These are phyloP conservation scores for Ophraella communa DNA, from an alignment of 2,888 invertebrate genomes.

Conservation along the genomic window DNA sequence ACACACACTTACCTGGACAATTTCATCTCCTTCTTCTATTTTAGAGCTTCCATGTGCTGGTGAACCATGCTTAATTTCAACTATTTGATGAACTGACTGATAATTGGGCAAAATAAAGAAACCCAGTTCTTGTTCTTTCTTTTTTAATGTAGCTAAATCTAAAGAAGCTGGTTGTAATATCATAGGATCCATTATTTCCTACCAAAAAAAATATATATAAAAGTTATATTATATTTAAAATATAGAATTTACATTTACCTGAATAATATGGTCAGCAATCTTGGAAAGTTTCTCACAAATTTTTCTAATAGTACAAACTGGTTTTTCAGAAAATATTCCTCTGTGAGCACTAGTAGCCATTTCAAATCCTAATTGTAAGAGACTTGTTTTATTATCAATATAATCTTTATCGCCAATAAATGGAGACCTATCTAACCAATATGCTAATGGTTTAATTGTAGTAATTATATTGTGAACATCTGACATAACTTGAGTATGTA, in stretches of 20 bases:
- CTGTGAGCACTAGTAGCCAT: slow-evolving; percentile 91
- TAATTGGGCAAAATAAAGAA: slow-evolving; percentile 88
- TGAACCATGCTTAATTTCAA: slow-evolving; percentile 88
- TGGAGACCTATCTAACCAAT: slow-evolving; percentile 87
- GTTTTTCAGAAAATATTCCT: slow-evolving; percentile 87
- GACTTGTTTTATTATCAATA: slow-evolving; percentile 71
- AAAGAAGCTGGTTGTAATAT: slow-evolving; percentile 91
- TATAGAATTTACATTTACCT: no score
- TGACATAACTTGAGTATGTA: slow-evolving; percentile 81
- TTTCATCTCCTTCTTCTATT: slow-evolving; percentile 95
- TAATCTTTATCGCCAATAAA: slow-evolving; percentile 73
- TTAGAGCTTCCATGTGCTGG: slow-evolving; percentile 92
- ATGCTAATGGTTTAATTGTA: slow-evolving; percentile 85
- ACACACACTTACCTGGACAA: slow-evolving; percentile 84
- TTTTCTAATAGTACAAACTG: slow-evolving; percentile 76
- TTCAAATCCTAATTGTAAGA: slow-evolving; percentile 81
- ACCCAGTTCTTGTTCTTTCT: slow-evolving; percentile 87
- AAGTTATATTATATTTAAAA: neutral
- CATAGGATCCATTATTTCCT: slow-evolving; percentile 86
- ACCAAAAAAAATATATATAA: neutral
- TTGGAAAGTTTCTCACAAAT: slow-evolving; percentile 78
- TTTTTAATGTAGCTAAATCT: slow-evolving; percentile 85
- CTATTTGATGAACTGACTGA: slow-evolving; percentile 81
- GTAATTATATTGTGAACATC: slow-evolving; percentile 86
- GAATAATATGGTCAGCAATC: slow-evolving; percentile 85